Conservation (phyloP, 2,888 invertebrate genomes). For the Brachypalpus laphriformis region DNA sequence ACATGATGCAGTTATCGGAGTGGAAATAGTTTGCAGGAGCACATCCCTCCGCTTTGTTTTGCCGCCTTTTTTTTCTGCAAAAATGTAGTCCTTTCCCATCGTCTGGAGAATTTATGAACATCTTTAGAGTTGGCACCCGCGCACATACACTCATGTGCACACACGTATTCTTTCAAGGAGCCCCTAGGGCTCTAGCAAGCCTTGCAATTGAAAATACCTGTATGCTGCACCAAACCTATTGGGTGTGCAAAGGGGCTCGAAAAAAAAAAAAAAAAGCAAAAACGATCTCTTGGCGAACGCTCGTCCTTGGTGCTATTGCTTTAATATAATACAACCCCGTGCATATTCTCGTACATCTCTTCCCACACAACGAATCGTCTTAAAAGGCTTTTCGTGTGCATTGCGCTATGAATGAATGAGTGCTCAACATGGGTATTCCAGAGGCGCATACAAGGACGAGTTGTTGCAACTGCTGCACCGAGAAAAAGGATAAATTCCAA, state of each 20-base stretch:
- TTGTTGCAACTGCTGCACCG: slow-evolving; percentile 45
- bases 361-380: slow-evolving; percentile 60
- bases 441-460: slow-evolving; percentile 66
- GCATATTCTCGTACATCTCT: slow-evolving; percentile 60
- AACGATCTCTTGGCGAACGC: slow-evolving; percentile 49
- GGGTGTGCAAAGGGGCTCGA: neutral
- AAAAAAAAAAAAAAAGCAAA: neutral
- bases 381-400: slow-evolving; percentile 74
- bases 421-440: slow-evolving; percentile 64
- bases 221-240: slow-evolving; percentile 35
- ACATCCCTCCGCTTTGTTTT: slow-evolving; percentile 42
- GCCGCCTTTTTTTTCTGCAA: slow-evolving; percentile 13
- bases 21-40: slow-evolving; percentile 53
- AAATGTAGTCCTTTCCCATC: slow-evolving; percentile 63
- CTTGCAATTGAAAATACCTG: slow-evolving; percentile 73
- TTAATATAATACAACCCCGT: slow-evolving; percentile 66
- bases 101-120: slow-evolving; percentile 71
- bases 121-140: slow-evolving; percentile 59
- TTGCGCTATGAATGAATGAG: slow-evolving; percentile 71
- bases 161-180: slow-evolving; percentile 19
- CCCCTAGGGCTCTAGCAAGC: slow-evolving; percentile 46
- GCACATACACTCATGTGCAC: neutral
- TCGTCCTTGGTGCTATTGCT: slow-evolving; percentile 68
- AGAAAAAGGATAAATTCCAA: slow-evolving; percentile 58
- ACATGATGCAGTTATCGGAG: slow-evolving; percentile 66